Percentiles rank a stretch among this genome's conserved stretches.
Evolutionary conservation across 2,797 vertebrate genomes (phyloP).

Genomic region (Falco cherrug): DNA sequence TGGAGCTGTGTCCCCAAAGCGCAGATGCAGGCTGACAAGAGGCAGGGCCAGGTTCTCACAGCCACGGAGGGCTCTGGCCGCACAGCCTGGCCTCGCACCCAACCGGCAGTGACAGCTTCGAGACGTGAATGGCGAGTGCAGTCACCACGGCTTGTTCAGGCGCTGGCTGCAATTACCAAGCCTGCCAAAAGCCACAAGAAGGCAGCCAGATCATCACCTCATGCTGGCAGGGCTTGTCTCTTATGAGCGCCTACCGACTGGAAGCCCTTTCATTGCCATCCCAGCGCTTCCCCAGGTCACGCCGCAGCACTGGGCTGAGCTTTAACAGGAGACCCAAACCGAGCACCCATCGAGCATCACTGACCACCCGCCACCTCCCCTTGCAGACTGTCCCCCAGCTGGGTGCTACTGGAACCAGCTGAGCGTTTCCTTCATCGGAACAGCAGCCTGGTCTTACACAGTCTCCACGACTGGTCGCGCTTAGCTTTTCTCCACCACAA

Average conservation of each 20-base stretch:
- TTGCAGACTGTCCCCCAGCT: background rate
- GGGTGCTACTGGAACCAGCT: background rate
- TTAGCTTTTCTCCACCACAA: background rate
- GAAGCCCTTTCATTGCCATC: background rate
- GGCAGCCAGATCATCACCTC: background rate
- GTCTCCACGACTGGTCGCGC: fast-evolving
- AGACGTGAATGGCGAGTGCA: fast-evolving
- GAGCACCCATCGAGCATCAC: background rate
- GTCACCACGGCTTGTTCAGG: background rate
- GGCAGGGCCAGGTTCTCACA: conserved; percentile 8
- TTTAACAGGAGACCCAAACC: background rate
- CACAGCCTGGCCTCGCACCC: background rate
- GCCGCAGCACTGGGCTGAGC: background rate
- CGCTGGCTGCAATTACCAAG: background rate
- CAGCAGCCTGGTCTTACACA: background rate
- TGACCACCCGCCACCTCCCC: background rate
- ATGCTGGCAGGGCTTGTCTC: background rate
- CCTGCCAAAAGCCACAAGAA: conserved; percentile 23
- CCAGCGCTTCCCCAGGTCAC: background rate
- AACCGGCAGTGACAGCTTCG: background rate
- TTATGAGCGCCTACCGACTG: background rate
- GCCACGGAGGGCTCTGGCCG: background rate
- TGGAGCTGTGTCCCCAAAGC: background rate
- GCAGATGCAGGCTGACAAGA: background rate
- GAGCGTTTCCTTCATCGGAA: background rate